A percentile compares a stretch with the other conserved stretches of the same genome.
These are phyloP conservation scores for Arizona elegans DNA, from an alignment of 2,113 vertebrate species.

Conservation along the genomic window DNA sequence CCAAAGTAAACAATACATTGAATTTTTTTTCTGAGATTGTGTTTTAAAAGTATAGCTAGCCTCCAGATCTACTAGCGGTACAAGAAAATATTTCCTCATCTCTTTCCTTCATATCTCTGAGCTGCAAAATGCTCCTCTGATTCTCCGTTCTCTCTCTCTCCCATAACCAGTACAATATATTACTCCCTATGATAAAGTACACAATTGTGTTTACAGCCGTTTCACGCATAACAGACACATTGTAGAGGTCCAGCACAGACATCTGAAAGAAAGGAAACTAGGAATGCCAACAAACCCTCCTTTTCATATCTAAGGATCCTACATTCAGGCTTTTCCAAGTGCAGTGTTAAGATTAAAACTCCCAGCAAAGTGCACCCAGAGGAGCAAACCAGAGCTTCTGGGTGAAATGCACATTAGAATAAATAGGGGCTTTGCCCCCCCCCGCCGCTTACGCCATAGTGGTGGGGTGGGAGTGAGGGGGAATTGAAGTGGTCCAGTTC, in stretches of 20 bases:
- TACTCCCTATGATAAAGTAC: no score
- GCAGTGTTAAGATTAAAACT: background rate
- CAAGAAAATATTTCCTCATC: background rate
- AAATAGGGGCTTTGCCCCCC: background rate
- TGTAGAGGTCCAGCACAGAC: background rate
- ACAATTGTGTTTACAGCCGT: background rate
- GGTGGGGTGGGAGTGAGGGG: no score
- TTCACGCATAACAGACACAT: background rate
- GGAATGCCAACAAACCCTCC: background rate
- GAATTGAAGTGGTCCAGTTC: background rate
- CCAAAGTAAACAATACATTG: background rate
- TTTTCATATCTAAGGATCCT: background rate
- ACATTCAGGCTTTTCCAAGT: background rate
- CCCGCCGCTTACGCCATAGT: background rate
- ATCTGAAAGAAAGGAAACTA: background rate
- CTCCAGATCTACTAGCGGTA: background rate
- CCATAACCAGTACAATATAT: background rate
- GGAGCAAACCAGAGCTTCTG: background rate
- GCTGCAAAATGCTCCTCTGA: background rate
- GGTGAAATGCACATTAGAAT: background rate
- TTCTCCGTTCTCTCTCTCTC: background rate
- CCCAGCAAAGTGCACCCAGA: background rate
- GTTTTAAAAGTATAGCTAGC: no score
- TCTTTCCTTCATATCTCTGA: background rate
- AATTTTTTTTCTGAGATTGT: background rate